Evolutionary conservation across 1,140 invertebrate genomes (phyloP).

Genomic region (Meloidogyne chitwoodi): DNA sequence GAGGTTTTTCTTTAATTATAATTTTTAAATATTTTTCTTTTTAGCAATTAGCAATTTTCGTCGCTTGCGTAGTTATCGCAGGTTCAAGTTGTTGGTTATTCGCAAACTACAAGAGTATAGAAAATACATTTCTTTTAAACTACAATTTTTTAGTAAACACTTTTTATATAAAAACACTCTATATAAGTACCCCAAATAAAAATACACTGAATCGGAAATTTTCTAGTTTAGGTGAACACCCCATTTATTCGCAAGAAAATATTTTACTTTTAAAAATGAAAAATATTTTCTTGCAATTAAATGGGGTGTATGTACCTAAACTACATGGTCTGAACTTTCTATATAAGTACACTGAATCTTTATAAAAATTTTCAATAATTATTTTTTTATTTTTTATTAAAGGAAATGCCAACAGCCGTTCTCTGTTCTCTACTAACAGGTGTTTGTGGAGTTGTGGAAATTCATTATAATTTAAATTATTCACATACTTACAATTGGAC

Average conservation of each 20-base stretch:
- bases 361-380: no score
- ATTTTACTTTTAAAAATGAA: no score
- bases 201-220: no score
- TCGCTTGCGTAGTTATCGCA: conserved; percentile 31
- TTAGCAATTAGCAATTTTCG: conserved; percentile 30
- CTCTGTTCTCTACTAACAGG: conserved; percentile 33
- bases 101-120: conserved; percentile 30
- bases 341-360: no score
- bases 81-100: conserved; percentile 34
- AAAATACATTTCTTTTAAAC: conserved; percentile 32
- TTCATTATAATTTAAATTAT: conserved; percentile 45
- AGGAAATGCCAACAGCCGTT: conserved; percentile 43
- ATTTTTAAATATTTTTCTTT: conserved; percentile 9
- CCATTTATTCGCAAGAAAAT: no score
- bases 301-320: no score
- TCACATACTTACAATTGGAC: conserved; percentile 24
- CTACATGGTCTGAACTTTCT: no score
- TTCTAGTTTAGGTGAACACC: no score
- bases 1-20: background rate
- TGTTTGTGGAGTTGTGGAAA: conserved; percentile 37
- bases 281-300: no score
- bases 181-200: no score
- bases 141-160: conserved; percentile 34
- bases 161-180: background rate
- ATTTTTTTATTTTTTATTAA: background rate